phyloP scores from a whole-genome alignment of 2,797 vertebrate genomes.

The Ataeniobius toweri region DNA sequence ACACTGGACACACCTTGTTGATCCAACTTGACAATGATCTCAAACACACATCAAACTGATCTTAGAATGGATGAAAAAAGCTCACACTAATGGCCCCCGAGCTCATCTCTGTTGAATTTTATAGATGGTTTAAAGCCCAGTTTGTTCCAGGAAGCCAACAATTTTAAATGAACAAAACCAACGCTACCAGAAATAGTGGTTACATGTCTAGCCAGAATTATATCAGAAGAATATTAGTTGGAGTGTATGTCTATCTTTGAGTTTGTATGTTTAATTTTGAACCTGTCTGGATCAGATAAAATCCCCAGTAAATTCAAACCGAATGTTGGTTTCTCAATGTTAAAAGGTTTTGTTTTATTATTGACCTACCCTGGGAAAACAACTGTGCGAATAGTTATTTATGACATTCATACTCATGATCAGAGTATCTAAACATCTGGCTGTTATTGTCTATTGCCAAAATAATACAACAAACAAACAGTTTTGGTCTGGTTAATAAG shows the following conservation, averaged over 20 bases:
- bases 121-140: neutral
- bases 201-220: neutral
- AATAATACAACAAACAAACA: constrained; percentile 40
- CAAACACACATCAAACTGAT: neutral
- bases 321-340: neutral
- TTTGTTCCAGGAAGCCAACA: neutral
- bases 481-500: constrained; percentile 50
- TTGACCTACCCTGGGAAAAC: neutral
- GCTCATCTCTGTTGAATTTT: neutral
- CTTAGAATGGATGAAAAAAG: neutral
- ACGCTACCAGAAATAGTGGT: too few relatives aligned
- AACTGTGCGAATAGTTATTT: neutral
- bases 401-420: neutral
- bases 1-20: neutral
- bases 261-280: neutral
- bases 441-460: constrained; percentile 28
- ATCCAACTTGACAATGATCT: neutral
- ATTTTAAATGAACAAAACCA: too few relatives aligned
- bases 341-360: neutral
- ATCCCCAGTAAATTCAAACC: neutral
- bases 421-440: neutral
- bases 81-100: neutral
- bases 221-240: neutral
- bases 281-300: neutral
- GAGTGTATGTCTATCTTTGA: neutral